phyloP scores from a whole-genome alignment of 2,113 vertebrate genomes.

The Diglossa brunneiventris region DNA sequence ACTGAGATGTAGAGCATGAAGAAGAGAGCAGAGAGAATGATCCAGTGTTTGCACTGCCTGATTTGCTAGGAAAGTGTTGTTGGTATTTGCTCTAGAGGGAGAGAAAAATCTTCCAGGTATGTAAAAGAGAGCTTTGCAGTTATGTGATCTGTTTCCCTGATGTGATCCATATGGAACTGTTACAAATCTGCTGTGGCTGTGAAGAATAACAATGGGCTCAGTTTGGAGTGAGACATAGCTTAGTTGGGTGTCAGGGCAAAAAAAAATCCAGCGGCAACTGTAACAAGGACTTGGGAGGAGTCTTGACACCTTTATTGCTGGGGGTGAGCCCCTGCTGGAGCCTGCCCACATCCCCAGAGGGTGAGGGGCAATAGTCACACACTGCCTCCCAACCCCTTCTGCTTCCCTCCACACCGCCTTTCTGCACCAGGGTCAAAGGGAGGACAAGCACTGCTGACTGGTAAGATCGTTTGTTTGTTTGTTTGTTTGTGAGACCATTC shows the following conservation, averaged over 20 bases:
- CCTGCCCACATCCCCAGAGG: accelerated
- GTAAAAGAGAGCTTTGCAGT: not conserved
- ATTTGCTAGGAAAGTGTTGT: not conserved
- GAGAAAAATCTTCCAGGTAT: not conserved
- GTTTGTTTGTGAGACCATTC: not conserved
- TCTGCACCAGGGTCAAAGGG: accelerated
- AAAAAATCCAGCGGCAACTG: not conserved
- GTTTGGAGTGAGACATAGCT: not conserved
- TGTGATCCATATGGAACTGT: not conserved
- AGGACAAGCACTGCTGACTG: not conserved
- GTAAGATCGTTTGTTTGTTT: not conserved
- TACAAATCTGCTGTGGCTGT: not conserved
- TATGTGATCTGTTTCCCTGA: not conserved
- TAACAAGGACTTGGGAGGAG: not conserved
- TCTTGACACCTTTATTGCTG: not conserved
- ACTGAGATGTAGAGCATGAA: accelerated
- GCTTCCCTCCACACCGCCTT: not conserved
- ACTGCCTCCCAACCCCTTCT: not conserved
- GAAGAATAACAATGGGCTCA: not conserved
- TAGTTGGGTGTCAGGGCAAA: not conserved
- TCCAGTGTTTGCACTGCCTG: not conserved
- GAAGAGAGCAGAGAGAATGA: not conserved
- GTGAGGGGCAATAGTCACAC: accelerated
- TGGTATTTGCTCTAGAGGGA: not conserved
- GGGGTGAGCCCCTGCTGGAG: not conserved